Conservation (phyloP, 2,888 invertebrate species). For the Anticlea derivata region DNA sequence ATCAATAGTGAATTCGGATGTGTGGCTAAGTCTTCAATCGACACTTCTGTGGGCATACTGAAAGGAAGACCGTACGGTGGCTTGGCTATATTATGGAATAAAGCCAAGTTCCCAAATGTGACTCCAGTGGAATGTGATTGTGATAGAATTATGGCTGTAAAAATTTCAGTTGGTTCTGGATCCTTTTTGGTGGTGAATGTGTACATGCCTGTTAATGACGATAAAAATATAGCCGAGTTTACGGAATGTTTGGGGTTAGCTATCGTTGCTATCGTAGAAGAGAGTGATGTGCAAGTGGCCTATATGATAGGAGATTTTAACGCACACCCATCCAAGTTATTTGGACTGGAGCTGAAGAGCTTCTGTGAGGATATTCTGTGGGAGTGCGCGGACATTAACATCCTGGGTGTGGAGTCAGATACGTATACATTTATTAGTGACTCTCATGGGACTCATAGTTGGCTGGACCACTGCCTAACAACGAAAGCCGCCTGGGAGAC, state of each 20-base stretch:
- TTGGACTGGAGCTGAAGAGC: not conserved
- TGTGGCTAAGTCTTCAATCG: not conserved
- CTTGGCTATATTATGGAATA: conserved; percentile 11
- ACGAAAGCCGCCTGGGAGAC: conserved; percentile 9
- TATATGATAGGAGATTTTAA: conserved; percentile 11
- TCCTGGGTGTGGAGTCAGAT: conserved; percentile 2
- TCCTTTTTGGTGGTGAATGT: conserved; percentile 9
- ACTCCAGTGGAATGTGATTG: not conserved
- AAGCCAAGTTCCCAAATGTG: conserved; percentile 2
- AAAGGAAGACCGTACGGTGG: conserved; percentile 10
- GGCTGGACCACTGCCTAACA: conserved; percentile 16
- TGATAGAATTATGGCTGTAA: conserved; percentile 5
- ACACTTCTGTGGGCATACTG: not conserved
- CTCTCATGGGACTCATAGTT: conserved; percentile 8
- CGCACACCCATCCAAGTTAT: conserved; percentile 1
- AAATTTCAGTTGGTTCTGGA: conserved; percentile 3
- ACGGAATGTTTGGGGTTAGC: conserved; percentile 5
- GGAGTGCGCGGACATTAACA: conserved; percentile 10
- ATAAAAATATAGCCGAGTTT: conserved; percentile 11
- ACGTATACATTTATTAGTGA: conserved; percentile 8
- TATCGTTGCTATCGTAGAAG: conserved; percentile 11
- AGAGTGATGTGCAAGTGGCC: conserved; percentile 11
- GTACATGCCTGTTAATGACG: conserved; percentile 15
- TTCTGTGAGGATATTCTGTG: conserved; percentile 15
- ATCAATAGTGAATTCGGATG: conserved; percentile 7